phyloP scores from a whole-genome alignment of 1,140 invertebrate species.

The Lepidurus arcticus region DNA sequence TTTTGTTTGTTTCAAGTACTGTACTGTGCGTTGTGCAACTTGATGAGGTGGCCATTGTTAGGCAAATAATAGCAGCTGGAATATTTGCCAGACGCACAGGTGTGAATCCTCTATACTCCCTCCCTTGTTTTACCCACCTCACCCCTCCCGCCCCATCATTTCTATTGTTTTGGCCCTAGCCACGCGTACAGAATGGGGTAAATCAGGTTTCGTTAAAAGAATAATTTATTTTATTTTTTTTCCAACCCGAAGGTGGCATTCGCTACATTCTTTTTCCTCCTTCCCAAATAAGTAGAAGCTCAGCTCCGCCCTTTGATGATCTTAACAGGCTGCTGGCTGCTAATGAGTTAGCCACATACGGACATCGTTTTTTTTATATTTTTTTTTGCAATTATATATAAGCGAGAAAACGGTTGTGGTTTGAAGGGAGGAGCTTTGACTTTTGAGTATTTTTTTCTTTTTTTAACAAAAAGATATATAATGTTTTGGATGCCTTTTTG shows the following conservation, averaged over 20 bases:
- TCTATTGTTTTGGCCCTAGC: neutral
- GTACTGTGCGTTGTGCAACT: no score
- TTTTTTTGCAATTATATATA: neutral
- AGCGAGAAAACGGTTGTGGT: no score
- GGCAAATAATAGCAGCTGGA: neutral
- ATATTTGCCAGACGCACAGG: slow-evolving; percentile 11
- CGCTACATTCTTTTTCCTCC: neutral
- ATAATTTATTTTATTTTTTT: no score
- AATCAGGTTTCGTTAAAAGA: neutral
- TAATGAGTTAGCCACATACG: neutral
- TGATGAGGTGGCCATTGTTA: neutral
- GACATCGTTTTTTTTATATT: neutral
- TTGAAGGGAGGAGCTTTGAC: neutral
- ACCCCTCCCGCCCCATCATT: neutral
- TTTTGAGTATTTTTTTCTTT: neutral
- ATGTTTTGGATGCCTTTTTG: neutral
- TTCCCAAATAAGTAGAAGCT: neutral
- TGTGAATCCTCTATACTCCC: neutral
- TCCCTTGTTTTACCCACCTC: neutral
- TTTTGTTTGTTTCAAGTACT: neutral
- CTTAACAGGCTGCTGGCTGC: neutral
- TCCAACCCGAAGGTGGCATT: no score
- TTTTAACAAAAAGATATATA: neutral
- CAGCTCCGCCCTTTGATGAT: neutral
- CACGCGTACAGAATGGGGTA: neutral